Evolutionary conservation across 1,140 invertebrate species (phyloP), one percentile per base, ranked within the genome.

Genomic region (Drosophila kepulauana): DNA sequence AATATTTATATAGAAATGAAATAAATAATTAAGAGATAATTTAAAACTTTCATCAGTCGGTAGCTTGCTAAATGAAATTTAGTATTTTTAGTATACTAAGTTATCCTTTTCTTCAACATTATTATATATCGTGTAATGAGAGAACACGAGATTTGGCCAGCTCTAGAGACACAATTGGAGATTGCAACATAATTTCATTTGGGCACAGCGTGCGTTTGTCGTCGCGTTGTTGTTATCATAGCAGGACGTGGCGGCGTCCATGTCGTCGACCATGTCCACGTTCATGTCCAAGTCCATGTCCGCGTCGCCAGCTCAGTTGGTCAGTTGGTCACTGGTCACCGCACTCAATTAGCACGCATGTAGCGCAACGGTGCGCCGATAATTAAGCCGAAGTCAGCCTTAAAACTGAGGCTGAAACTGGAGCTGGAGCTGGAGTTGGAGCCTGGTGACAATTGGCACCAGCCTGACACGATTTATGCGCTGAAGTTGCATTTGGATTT

Each of bases 181-280:
- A 88, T 88, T 88, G 84, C 84, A 84, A 88, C 85, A 88, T 88
- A 75, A 87, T 87, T 87, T 88, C 77, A 88, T 80, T 88, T 70
- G 71, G 74, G 85, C 84, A 75, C 84, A 88, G 84, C 84, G 73
- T 88, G 84, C 84, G 84, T 88, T 88, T 87, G 72, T 88, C 85
- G 79, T 88, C 84, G 74, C 74, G 84, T 84, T 68, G 84, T 82
- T 87, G 84, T 88, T 88, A 88, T 88, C 84, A 88, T 80, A 84
- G 87, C 85, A 82, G 79, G 85, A 73, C 57, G 75, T 75, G 72
- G 67, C 73, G 72, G 67, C 73, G 65, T 41, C 48, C 48, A 69
- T 28, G 46, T 51, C 65, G 5, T 28, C n/a, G 56, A 38, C 65
- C 45, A 61, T 59, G 54, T 51, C 65, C 54, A 58, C 38, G 63